Evolutionary conservation across 2,113 vertebrate species (phyloP), one percentile per base, ranked within the genome.

Genomic region (Vireo altiloquus): DNA sequence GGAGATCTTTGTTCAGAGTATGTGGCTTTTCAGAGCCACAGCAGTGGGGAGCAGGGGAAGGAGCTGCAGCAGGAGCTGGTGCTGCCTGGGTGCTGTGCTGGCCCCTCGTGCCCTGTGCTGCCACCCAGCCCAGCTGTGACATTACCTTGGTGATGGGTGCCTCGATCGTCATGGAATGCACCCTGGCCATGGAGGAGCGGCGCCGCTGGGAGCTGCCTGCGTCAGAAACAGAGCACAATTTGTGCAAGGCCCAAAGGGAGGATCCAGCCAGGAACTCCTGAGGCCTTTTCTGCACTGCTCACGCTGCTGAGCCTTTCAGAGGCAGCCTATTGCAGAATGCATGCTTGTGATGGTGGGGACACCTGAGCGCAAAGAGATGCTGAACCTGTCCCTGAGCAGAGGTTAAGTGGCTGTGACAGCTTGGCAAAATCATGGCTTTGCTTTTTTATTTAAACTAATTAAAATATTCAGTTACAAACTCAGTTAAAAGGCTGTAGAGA

Each of bases 161-260:
- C 96, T 99, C 99, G 17, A 99, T 99, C 8, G 99, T 99, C 99
- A 99, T 99, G 91, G 99, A 99, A 97, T 99, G 99, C 94, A 99
- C 99, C 96, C 99, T 98, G 85, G 99, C 99, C 99, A 99, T 98
- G 59, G 99, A 99, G 39, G 99, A 99, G 97, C 99, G 99, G 54
- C 99, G 98, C 96, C 99, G 98, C 97, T 99, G 99, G 56, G 98
- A 99, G 97, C 99, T 98, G 94, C 99, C 99, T 99, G 96, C 8
- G 40, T 80, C 63, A 50, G 42, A 74, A 74, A 83, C 66, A 94
- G 75, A 84, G 94, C 27, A 95, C 33, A 60, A 50, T 33, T 30
- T 60, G 83, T 31, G 40, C 47, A 19, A 33, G 20, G 61, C 44
- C 47, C 7, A 24, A 40, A 27, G 20, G 50, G 7, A 76, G 33